These are phyloP conservation scores for Galaxias olidus DNA, from an alignment of 2,797 vertebrate genomes.

Conservation along the genomic window DNA sequence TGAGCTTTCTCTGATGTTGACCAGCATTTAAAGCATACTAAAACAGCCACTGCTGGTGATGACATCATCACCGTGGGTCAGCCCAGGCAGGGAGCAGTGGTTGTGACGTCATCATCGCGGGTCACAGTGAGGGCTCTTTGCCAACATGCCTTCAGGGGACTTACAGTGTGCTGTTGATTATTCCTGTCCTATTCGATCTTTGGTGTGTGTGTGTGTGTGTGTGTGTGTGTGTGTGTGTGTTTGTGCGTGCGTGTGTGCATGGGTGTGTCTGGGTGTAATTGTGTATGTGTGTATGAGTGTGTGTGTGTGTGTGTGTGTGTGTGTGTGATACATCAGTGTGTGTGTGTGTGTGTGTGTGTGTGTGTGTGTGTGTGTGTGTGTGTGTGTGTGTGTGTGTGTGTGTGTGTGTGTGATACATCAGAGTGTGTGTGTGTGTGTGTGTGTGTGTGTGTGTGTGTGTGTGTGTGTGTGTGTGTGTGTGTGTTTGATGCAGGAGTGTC, in stretches of 20 bases:
- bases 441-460: slow-evolving; percentile 17
- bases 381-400: slow-evolving; percentile 2
- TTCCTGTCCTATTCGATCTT: slow-evolving; percentile 38
- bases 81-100: slow-evolving; percentile 20
- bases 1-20: too few relatives aligned
- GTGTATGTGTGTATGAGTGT: slow-evolving; percentile 11
- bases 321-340: too few relatives aligned
- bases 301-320: slow-evolving; percentile 3
- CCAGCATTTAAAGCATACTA: too few relatives aligned
- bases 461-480: neutral
- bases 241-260: slow-evolving; percentile 9
- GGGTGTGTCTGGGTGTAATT: slow-evolving; percentile 27
- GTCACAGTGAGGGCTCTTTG: slow-evolving; percentile 49
- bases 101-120: slow-evolving; percentile 62
- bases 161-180: slow-evolving; percentile 46
- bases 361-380: neutral
- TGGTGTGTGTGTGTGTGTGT: neutral
- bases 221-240: slow-evolving; percentile 12
- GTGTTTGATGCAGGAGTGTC: slow-evolving; percentile 37
- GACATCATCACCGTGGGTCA: slow-evolving; percentile 46
- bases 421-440: slow-evolving; percentile 6
- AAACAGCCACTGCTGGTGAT: slow-evolving; percentile 10
- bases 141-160: slow-evolving; percentile 38
- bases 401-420: slow-evolving; percentile 1
- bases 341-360: slow-evolving; percentile 1